A percentile compares a stretch with the other conserved stretches of the same genome.
phyloP scores from a whole-genome alignment of 2,888 invertebrate genomes.

The Papilio protenor region DNA sequence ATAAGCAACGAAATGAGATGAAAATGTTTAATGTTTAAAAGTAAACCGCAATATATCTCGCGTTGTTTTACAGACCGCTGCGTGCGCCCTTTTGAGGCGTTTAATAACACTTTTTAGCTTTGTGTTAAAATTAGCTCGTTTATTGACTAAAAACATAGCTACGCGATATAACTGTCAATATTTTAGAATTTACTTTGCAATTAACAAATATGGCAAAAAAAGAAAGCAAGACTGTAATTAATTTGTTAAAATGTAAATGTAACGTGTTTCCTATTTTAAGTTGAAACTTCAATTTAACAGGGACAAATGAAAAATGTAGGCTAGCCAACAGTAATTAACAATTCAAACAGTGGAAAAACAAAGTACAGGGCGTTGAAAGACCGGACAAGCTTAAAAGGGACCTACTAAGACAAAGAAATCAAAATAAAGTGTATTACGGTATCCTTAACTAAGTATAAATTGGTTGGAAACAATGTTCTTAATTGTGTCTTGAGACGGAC shows the following conservation, averaged over 20 bases:
- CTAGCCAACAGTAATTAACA: conserved; percentile 35
- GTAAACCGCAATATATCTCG: conserved; percentile 49
- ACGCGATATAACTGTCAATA: no score
- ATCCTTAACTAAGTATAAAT: conserved; percentile 30
- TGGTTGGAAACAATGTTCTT: conserved; percentile 27
- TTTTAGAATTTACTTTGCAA: no score
- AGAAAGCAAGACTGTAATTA: background rate
- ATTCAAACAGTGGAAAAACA: conserved; percentile 30
- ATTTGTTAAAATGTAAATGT: background rate
- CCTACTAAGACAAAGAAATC: conserved; percentile 6
- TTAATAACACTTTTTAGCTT: conserved; percentile 40
- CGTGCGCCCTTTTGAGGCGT: conserved; percentile 29
- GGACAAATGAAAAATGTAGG: conserved; percentile 24
- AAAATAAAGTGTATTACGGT: conserved; percentile 26
- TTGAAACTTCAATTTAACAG: conserved; percentile 9
- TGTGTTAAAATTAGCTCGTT: conserved; percentile 28
- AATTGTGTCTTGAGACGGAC: conserved; percentile 24
- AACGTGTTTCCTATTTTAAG: background rate
- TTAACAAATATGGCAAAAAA: background rate
- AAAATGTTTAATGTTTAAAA: conserved; percentile 52
- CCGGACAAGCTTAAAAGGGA: background rate
- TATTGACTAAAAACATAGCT: conserved; percentile 31
- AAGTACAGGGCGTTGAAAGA: conserved; percentile 20
- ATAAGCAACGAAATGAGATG: conserved; percentile 52
- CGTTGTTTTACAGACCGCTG: conserved; percentile 48